These are phyloP conservation scores for Phyllostomus hastatus DNA, from an alignment of 2,113 vertebrate species.

Conservation along the genomic window DNA sequence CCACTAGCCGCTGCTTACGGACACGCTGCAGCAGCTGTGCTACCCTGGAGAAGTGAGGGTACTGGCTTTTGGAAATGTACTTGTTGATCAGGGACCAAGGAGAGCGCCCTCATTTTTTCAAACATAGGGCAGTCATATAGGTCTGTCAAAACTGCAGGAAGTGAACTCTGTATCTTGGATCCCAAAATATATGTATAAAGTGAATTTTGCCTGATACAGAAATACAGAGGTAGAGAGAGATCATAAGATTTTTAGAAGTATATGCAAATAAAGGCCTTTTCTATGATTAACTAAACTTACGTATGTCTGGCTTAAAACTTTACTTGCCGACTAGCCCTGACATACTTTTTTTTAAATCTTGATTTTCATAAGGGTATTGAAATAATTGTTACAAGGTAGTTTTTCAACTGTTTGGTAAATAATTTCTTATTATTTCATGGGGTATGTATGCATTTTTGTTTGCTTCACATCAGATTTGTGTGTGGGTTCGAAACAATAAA, in stretches of 20 bases:
- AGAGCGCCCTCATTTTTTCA: not conserved
- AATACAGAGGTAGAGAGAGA: not conserved
- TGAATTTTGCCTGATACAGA: not conserved
- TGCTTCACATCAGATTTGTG: not conserved
- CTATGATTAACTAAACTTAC: conserved; percentile 33
- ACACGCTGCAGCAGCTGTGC: not conserved
- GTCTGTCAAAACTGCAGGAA: not conserved
- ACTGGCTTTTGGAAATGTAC: not conserved
- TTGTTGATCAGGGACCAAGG: not conserved
- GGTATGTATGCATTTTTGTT: not conserved
- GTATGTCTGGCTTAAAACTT: conserved; percentile 12
- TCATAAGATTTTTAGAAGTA: not conserved
- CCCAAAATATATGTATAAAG: not conserved
- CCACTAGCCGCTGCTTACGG: not conserved
- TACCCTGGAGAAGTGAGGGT: not conserved
- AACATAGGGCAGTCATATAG: not conserved
- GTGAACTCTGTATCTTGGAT: not conserved
- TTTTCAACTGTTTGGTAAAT: conserved; percentile 41
- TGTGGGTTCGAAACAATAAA: conserved; percentile 35
- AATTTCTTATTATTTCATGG: not conserved
- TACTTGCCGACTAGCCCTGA: not conserved
- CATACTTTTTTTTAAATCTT: conserved; percentile 8
- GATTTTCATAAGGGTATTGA: conserved; percentile 38
- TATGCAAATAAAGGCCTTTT: not conserved
- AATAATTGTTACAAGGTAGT: conserved; percentile 9